Conservation (phyloP, 2,797 vertebrate species). For the Cichlasoma orientale region DNA sequence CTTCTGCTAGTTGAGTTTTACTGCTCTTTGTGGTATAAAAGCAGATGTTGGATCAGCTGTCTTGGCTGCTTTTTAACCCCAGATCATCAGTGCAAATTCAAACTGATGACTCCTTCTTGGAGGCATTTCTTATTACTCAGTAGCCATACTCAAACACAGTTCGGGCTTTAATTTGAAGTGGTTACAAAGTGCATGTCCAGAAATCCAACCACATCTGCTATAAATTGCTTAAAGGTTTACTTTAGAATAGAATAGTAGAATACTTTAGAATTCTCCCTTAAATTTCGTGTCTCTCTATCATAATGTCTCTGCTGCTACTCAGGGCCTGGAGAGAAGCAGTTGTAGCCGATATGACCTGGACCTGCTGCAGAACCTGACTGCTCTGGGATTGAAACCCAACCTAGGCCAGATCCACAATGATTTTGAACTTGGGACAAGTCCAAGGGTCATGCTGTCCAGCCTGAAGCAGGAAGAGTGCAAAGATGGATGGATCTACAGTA, state of each 20-base stretch:
- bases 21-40: background rate
- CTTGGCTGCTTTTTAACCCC: background rate
- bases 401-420: constrained; percentile 13
- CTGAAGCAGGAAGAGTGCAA: constrained; percentile 57
- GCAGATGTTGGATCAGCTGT: background rate
- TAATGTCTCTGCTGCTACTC: background rate
- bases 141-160: too few species aligned
- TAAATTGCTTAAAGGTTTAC: too few species aligned
- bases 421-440: background rate
- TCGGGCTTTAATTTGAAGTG: background rate
- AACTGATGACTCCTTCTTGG: too few species aligned
- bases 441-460: constrained; percentile 15
- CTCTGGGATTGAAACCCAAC: background rate
- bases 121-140: too few species aligned
- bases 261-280: background rate
- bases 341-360: constrained; percentile 60
- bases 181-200: background rate
- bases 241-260: too few species aligned
- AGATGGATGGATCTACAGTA: constrained; percentile 65
- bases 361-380: constrained; percentile 51
- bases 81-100: too few species aligned
- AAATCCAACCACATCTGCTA: background rate
- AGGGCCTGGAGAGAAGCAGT: constrained; percentile 39
- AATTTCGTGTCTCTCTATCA: background rate
- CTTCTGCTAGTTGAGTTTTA: background rate